Conservation (phyloP, 2,888 invertebrate genomes). For the Punctoribates punctum region DNA sequence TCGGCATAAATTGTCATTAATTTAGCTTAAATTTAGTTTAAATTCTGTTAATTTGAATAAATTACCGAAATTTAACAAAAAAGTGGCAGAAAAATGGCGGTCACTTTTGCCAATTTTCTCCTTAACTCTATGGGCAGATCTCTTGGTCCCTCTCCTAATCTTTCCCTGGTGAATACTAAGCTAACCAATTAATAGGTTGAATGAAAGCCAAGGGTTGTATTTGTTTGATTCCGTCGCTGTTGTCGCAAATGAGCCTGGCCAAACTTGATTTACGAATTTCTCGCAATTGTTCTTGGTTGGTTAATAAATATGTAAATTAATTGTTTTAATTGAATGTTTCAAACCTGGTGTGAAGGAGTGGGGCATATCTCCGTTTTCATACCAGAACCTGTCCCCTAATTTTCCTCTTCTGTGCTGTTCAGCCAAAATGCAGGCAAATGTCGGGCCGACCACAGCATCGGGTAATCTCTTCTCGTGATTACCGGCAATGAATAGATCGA, state of each 20-base stretch:
- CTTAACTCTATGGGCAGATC: no score
- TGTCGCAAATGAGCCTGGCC: slow-evolving; percentile 47
- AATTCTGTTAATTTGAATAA: no score
- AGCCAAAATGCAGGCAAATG: slow-evolving; percentile 49
- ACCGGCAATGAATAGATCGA: slow-evolving; percentile 48
- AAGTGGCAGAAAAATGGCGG: no score
- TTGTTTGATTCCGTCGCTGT: slow-evolving; percentile 45
- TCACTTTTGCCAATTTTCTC: no score
- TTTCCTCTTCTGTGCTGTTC: slow-evolving; percentile 48
- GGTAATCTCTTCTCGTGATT: slow-evolving; percentile 47
- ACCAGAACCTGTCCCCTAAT: slow-evolving; percentile 49
- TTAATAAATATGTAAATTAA: neutral
- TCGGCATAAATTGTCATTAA: no score
- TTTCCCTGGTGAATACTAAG: no score
- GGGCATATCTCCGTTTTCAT: slow-evolving; percentile 48
- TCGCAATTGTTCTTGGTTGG: slow-evolving; percentile 46
- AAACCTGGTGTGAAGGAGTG: slow-evolving; percentile 48
- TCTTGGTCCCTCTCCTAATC: no score
- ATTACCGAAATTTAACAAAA: no score
- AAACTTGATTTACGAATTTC: slow-evolving; percentile 48
- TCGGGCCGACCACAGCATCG: slow-evolving; percentile 48
- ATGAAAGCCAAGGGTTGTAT: slow-evolving; percentile 47
- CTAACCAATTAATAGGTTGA: slow-evolving; percentile 36
- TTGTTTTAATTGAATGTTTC: neutral
- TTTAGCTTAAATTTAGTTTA: no score